A percentile compares a stretch with the other conserved stretches of the same genome.
These are phyloP conservation scores for Meloidogyne hapla DNA, from an alignment of 1,140 invertebrate species.

Conservation along the genomic window DNA sequence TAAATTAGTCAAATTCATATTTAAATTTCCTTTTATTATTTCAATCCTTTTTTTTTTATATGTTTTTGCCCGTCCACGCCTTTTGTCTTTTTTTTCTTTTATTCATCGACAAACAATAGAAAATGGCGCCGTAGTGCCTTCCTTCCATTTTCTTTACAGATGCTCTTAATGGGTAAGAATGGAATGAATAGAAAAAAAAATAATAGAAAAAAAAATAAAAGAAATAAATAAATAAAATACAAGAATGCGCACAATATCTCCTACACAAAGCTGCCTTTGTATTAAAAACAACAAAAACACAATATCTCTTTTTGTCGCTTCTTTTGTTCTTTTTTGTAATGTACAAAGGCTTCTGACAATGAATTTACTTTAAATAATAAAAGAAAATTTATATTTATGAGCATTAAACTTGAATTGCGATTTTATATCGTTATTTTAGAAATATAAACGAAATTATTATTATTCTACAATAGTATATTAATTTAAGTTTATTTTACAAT, in stretches of 20 bases:
- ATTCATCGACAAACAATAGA: conserved; percentile 2
- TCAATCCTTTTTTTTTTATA: neutral
- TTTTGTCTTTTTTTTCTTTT: conserved; percentile 3
- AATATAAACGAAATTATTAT: neutral
- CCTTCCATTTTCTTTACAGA: neutral
- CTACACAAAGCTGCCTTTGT: neutral
- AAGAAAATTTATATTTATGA: neutral
- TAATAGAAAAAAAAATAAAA: neutral
- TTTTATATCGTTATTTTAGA: neutral
- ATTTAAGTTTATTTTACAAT: neutral
- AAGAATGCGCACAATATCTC: neutral
- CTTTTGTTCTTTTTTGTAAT: neutral
- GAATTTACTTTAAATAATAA: conserved; percentile 5
- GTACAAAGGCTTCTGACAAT: neutral
- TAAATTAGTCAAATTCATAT: neutral
- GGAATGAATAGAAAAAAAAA: neutral
- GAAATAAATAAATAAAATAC: neutral
- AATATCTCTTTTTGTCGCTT: conserved; percentile 5
- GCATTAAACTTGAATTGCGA: neutral
- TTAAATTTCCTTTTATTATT: neutral
- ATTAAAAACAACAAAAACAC: neutral
- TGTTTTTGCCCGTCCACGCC: neutral
- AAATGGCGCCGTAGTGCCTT: conserved; percentile 1
- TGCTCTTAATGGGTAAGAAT: neutral
- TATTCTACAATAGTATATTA: neutral